These are phyloP conservation scores for Piscicola geometra DNA, from an alignment of 2,888 invertebrate genomes.

Conservation along the genomic window DNA sequence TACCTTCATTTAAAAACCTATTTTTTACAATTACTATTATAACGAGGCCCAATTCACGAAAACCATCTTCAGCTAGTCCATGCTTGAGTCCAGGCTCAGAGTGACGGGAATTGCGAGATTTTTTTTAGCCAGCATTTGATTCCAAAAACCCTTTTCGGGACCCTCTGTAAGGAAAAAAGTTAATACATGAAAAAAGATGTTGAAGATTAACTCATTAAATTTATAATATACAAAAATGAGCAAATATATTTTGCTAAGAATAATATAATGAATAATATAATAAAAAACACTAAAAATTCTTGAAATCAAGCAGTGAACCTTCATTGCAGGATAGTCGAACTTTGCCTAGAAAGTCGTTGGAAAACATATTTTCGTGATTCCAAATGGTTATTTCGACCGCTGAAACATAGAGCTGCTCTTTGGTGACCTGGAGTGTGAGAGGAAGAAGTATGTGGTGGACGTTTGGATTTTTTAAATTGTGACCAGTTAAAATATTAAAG, in stretches of 20 bases:
- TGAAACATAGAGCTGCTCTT: slow-evolving; percentile 73
- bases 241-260: background rate
- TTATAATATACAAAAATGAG: background rate
- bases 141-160: background rate
- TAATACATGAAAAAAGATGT: too few species aligned
- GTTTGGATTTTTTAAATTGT: too few species aligned
- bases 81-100: background rate
- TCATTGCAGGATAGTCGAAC: slow-evolving; percentile 81
- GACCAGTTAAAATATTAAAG: too few species aligned
- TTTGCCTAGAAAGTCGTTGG: slow-evolving; percentile 91
- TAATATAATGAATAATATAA: background rate
- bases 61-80: too few species aligned
- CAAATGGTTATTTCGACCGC: slow-evolving; percentile 87
- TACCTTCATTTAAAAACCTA: too few species aligned
- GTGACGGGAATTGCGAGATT: background rate
- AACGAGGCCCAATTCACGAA: too few species aligned
- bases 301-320: slow-evolving; percentile 67
- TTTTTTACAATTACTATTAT: too few species aligned
- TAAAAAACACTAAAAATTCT: background rate
- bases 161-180: background rate
- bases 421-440: slow-evolving; percentile 78
- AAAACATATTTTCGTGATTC: slow-evolving; percentile 85
- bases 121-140: background rate
- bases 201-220: background rate
- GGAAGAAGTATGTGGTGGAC: too few species aligned